Conservation (phyloP, 2,797 vertebrate genomes). For the Fundulus diaphanus region DNA sequence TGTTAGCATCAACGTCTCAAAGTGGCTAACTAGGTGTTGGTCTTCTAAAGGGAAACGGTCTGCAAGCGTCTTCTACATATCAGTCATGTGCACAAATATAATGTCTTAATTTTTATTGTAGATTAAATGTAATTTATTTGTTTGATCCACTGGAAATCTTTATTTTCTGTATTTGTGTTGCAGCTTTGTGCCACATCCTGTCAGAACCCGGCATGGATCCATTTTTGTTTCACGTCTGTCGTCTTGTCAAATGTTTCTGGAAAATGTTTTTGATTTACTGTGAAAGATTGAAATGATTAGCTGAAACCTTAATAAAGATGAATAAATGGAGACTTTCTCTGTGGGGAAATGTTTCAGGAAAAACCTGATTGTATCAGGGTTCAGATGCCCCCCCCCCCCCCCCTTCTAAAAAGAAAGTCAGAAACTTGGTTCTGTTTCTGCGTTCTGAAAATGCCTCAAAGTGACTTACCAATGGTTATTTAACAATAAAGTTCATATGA, state of each 20-base stretch:
- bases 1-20: background rate
- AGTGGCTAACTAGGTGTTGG: background rate
- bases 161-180: background rate
- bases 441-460: too few relatives aligned
- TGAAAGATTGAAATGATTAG: constrained; percentile 1
- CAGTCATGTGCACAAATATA: constrained; percentile 37
- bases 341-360: background rate
- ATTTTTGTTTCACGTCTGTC: background rate
- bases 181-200: background rate
- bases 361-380: background rate
- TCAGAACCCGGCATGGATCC: background rate
- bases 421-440: too few relatives aligned
- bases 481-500: too few relatives aligned
- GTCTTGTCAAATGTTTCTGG: background rate
- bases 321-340: background rate
- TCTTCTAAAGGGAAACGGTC: background rate
- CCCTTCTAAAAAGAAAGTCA: too few relatives aligned
- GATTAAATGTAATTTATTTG: constrained; percentile 68
- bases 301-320: constrained; percentile 11
- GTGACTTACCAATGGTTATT: too few relatives aligned
- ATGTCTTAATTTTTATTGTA: constrained; percentile 36
- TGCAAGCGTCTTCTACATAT: constrained; percentile 29
- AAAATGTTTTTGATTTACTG: background rate
- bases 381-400: too few relatives aligned
- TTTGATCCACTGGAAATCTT: constrained; percentile 23